A percentile compares a stretch with the other conserved stretches of the same genome.
phyloP scores from a whole-genome alignment of 2,113 vertebrate genomes.

The Bathybates hornii region DNA sequence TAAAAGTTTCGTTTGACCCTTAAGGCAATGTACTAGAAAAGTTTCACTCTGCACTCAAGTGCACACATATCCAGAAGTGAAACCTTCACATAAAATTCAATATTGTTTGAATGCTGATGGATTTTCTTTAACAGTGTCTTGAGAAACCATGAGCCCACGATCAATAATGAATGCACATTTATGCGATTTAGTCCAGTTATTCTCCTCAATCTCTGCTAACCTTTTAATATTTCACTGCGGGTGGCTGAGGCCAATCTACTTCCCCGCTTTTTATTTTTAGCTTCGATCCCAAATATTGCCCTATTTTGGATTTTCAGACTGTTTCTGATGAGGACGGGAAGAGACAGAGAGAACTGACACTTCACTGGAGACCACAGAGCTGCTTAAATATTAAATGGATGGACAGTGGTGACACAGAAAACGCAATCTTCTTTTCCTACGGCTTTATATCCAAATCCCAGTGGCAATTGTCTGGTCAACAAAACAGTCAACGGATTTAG shows the following conservation, averaged over 20 bases:
- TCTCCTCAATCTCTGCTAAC: slow-evolving; percentile 10
- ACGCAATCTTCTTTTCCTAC: slow-evolving; percentile 55
- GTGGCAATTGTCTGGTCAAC: slow-evolving; percentile 45
- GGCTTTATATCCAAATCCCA: slow-evolving; percentile 58
- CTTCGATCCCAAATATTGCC: background rate
- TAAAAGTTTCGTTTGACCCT: background rate
- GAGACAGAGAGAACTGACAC: background rate
- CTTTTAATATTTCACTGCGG: slow-evolving; percentile 12
- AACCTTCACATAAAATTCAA: background rate
- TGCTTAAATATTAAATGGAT: slow-evolving; percentile 60
- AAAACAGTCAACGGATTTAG: slow-evolving; percentile 42
- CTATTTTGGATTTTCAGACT: slow-evolving; percentile 21
- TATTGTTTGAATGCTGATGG: slow-evolving; percentile 14
- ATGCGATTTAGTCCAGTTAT: slow-evolving; percentile 13
- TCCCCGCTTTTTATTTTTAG: background rate
- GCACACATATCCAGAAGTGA: background rate
- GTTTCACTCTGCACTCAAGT: background rate
- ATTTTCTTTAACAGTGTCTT: background rate
- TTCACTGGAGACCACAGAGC: slow-evolving; percentile 37
- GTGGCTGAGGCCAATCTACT: background rate
- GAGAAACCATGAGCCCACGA: background rate
- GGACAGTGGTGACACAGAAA: slow-evolving; percentile 43
- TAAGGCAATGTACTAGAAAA: background rate
- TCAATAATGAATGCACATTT: slow-evolving; percentile 36
- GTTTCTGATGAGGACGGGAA: background rate